Conservation (phyloP, 1,140 invertebrate genomes). For the Apis florea region DNA sequence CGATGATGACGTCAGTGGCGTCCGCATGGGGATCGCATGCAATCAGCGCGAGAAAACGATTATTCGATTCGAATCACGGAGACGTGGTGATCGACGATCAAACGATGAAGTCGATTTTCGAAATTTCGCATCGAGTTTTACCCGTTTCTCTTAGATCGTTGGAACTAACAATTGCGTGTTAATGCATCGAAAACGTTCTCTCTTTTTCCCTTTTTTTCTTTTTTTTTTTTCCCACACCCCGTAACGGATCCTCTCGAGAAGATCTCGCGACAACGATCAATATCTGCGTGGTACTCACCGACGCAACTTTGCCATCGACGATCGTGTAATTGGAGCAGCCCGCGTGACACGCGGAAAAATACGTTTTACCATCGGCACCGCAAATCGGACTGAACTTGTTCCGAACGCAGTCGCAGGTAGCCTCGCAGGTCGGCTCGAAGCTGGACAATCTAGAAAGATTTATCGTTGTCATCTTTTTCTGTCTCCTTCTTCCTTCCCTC, state of each 20-base stretch:
- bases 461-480: not conserved
- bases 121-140: not conserved
- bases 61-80: conserved; percentile 4
- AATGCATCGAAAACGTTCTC: not conserved
- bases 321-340: conserved; percentile 87
- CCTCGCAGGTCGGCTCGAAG: conserved; percentile 84
- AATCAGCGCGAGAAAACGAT: not conserved
- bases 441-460: conserved; percentile 70
- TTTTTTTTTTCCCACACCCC: no score
- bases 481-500: no score
- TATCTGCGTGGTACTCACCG: conserved; percentile 69
- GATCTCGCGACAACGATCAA: not conserved
- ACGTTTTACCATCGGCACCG: conserved; percentile 88
- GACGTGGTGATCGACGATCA: not conserved
- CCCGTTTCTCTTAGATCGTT: not conserved
- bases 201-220: no score
- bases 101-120: not conserved
- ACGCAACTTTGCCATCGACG: conserved; percentile 82
- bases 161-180: not conserved
- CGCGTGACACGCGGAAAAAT: conserved; percentile 94
- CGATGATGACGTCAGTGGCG: conserved; percentile 4
- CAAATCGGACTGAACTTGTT: conserved; percentile 92
- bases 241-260: not conserved
- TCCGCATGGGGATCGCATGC: not conserved
- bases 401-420: conserved; percentile 86